These are phyloP conservation scores for Leptobrachium leishanense DNA, from an alignment of 2,113 vertebrate genomes.

Conservation along the genomic window DNA sequence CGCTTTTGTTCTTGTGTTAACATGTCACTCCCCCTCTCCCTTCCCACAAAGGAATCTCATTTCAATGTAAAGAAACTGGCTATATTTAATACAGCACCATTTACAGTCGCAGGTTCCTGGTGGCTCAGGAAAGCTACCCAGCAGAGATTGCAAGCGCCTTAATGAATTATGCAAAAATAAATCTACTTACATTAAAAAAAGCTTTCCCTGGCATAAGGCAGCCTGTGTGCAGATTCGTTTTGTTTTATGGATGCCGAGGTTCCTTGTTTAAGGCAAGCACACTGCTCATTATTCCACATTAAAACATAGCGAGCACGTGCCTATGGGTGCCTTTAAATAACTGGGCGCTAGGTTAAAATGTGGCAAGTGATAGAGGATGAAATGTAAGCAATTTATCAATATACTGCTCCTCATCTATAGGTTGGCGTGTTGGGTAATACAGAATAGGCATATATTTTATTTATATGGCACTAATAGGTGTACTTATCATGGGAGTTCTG, in stretches of 20 bases:
- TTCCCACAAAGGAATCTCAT: neutral
- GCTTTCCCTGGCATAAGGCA: constrained; percentile 7
- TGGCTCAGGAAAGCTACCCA: constrained; percentile 17
- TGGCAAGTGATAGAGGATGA: neutral
- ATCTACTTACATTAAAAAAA: constrained; percentile 23
- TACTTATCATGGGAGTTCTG: no score
- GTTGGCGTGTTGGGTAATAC: no score
- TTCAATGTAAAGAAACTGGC: constrained; percentile 6
- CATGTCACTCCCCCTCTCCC: no score
- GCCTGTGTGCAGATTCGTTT: neutral
- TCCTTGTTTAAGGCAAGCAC: neutral
- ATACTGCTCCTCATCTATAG: neutral
- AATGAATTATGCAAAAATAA: constrained; percentile 36
- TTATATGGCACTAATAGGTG: no score
- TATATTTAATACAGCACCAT: constrained; percentile 5
- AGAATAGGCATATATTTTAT: no score
- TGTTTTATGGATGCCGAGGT: neutral
- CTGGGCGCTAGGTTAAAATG: neutral
- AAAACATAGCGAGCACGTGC: neutral
- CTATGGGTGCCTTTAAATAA: neutral
- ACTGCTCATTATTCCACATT: neutral
- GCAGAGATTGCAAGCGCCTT: constrained; percentile 17
- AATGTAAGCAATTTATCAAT: neutral
- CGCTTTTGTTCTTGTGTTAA: no score
- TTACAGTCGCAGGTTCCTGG: constrained; percentile 6